Percentiles rank a stretch among this genome's conserved stretches.
These are phyloP conservation scores for Metalampra italica DNA, from an alignment of 2,888 invertebrate genomes.

Conservation along the genomic window DNA sequence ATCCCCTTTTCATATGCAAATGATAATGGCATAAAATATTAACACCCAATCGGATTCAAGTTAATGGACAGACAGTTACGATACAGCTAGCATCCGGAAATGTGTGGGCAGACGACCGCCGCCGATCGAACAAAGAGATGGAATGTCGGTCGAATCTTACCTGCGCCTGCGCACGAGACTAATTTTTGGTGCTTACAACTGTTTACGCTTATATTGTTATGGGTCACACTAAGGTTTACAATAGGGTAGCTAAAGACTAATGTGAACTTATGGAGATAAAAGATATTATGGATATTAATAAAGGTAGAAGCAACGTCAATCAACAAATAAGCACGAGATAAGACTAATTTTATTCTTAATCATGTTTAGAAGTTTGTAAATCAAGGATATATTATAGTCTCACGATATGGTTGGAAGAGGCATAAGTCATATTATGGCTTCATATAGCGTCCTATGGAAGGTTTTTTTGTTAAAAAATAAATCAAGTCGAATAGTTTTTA, in stretches of 20 bases:
- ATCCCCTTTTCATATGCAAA: slow-evolving; percentile 27
- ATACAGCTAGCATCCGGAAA: slow-evolving; percentile 58
- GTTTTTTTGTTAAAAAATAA: no score
- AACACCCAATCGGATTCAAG: slow-evolving; percentile 36
- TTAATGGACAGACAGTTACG: slow-evolving; percentile 37
- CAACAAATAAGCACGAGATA: slow-evolving; percentile 1
- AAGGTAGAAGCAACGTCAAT: slow-evolving; percentile 5
- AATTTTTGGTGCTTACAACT: slow-evolving; percentile 1
- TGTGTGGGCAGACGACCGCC: slow-evolving; percentile 53
- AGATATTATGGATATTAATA: slow-evolving; percentile 5
- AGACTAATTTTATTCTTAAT: neutral
- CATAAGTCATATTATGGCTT: no score
- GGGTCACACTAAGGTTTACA: neutral
- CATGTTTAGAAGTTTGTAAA: neutral
- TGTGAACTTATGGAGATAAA: neutral
- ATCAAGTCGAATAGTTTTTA: no score
- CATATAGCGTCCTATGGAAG: no score
- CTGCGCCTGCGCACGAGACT: slow-evolving; percentile 45
- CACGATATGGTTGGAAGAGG: no score
- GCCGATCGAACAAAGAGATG: slow-evolving; percentile 52
- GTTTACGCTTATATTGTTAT: neutral
- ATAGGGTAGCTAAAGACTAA: neutral
- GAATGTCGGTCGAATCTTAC: slow-evolving; percentile 61
- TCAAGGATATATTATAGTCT: no score
- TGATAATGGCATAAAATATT: slow-evolving; percentile 26